Evolutionary conservation across 2,113 vertebrate genomes (phyloP), one percentile per base, ranked within the genome.

Genomic region (Myotis brandtii): DNA sequence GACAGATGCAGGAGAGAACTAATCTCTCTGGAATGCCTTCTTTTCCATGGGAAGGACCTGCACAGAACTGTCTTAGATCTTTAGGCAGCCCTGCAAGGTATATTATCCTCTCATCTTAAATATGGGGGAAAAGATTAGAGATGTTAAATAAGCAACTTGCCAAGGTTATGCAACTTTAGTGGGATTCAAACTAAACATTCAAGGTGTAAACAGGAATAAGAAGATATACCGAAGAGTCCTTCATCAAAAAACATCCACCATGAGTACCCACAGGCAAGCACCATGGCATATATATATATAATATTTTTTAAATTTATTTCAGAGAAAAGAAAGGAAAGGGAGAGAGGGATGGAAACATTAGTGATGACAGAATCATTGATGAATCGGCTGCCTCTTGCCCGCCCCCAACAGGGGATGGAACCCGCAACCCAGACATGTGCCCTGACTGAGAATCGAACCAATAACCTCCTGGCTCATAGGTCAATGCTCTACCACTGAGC

Each of bases 51-150:
- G 64, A 82, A 96, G 37, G 40, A 59, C 75, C n/a, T 69, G 40
- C n/a, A 64, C 76, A 91, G 46, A 93, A 73, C 6, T 86, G 56
- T 75, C 82, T 32, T 86, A 76, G n/a, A 86, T 75, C 43, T 52
- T 87, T 77, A 76, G 76, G 75, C 87, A 86, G 87, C n/a, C 17
- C 21, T 82, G 18, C 56, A 56, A 86, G 27, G 32, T 37, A 73
- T 20, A 80, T 91, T 34, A 86, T 11, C 37, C 73, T 86, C 86
- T 86, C 86, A 75, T 86, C 73, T 86, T 90, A 86, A 86, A 86
- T 46, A 82, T 25, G 37, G 14, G 16, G 3, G 10, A 64, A 66
- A 73, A 79, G 66, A 91, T 83, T 46, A 83, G 27, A 14, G 62
- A 9, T 37, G 32, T 59, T 67, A 76, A 46, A 46, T 2, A 46